Evolutionary conservation across 2,113 vertebrate species (phyloP).

Genomic region (Miniopterus natalensis): DNA sequence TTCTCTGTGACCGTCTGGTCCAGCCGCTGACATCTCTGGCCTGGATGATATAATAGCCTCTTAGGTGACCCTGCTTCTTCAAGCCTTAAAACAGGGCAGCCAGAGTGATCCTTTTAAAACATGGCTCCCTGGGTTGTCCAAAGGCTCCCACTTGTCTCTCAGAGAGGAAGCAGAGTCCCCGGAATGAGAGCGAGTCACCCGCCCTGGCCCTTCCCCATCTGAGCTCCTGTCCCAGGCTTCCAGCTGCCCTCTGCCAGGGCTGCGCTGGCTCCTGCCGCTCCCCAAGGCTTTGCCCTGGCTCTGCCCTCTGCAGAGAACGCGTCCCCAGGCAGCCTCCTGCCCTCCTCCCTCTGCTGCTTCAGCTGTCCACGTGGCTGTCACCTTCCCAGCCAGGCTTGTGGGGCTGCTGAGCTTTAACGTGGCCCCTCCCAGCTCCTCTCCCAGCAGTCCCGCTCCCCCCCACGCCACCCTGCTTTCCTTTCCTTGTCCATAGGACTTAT

Average conservation of each 20-base stretch:
- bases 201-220: not conserved
- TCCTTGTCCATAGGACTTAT: not conserved
- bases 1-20: rapidly evolving
- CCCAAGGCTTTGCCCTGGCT: not conserved
- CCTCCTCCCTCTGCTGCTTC: no score
- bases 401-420: not conserved
- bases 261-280: not conserved
- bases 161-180: not conserved
- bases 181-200: not conserved
- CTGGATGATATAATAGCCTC: not conserved
- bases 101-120: not conserved
- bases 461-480: not conserved
- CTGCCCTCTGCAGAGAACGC: not conserved
- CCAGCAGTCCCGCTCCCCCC: not conserved
- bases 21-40: not conserved
- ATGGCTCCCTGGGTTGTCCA: not conserved
- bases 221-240: not conserved
- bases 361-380: not conserved
- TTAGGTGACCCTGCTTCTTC: not conserved
- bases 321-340: rapidly evolving
- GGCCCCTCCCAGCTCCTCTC: not conserved
- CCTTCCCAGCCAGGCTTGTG: not conserved
- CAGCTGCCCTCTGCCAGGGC: not conserved
- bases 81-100: not conserved
- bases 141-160: not conserved